Conservation (phyloP, 2,888 invertebrate genomes). For the Drosophila nr. medialis region DNA sequence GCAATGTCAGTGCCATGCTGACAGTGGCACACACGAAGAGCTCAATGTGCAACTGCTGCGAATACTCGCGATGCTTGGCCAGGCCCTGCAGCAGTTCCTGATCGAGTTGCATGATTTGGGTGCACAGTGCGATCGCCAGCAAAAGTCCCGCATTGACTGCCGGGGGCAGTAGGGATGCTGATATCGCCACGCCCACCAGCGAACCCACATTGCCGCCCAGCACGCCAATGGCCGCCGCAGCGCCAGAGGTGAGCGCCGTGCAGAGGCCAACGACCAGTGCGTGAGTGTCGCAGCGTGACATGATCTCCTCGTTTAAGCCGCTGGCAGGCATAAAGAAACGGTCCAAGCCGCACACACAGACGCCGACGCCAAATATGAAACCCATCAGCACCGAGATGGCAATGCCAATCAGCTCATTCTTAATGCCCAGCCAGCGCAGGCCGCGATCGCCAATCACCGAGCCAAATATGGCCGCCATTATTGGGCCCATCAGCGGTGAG, state of each 20-base stretch:
- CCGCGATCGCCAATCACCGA: constrained; percentile 88
- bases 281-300: constrained; percentile 87
- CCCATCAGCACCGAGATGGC: constrained; percentile 88
- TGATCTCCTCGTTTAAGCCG: constrained; percentile 89
- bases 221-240: constrained; percentile 90
- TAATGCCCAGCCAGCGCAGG: constrained; percentile 88
- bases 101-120: constrained; percentile 84
- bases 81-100: constrained; percentile 78
- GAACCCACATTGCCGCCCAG: constrained; percentile 91
- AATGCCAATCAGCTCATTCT: constrained; percentile 88
- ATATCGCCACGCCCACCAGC: constrained; percentile 92
- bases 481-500: constrained; percentile 92
- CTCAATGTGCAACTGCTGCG: constrained; percentile 87
- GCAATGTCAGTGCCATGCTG: constrained; percentile 89
- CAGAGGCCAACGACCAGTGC: constrained; percentile 89
- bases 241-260: constrained; percentile 90
- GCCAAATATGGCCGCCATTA: constrained; percentile 90
- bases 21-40: constrained; percentile 87
- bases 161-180: constrained; percentile 91
- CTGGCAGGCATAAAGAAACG: constrained; percentile 86
- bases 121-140: constrained; percentile 87
- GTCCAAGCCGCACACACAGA: constrained; percentile 85
- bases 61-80: constrained; percentile 85
- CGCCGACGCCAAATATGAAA: constrained; percentile 87
- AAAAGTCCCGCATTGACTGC: constrained; percentile 90